Evolutionary conservation across 64 coral and sea anemone genomes (phyloP).

Genomic region (Pachyseris speciosa): DNA sequence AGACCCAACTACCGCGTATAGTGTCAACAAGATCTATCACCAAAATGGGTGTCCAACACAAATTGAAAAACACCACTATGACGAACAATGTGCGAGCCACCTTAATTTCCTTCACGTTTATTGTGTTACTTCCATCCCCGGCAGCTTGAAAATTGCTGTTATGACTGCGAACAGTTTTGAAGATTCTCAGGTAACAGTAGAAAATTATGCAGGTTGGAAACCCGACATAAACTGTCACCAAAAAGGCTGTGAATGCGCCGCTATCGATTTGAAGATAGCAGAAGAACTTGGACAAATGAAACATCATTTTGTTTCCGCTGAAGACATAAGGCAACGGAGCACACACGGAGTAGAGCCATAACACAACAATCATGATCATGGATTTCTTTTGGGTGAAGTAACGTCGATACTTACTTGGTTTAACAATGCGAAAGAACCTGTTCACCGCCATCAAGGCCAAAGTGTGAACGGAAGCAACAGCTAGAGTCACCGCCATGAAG

Average conservation of each 20-base stretch:
- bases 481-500: constrained; percentile 53
- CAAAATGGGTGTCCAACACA: constrained; percentile 64
- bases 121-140: too few species aligned
- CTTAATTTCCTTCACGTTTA: too few species aligned
- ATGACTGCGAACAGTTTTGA: too few species aligned
- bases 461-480: constrained; percentile 60
- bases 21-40: constrained; percentile 68
- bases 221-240: constrained; percentile 19
- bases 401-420: constrained; percentile 23
- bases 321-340: constrained; percentile 54
- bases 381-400: constrained; percentile 49
- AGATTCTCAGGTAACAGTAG: constrained; percentile 81
- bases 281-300: too few species aligned
- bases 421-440: constrained; percentile 67
- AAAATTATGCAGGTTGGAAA: constrained; percentile 60
- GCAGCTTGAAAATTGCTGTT: too few species aligned
- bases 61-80: constrained; percentile 57
- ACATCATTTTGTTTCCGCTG: constrained; percentile 63
- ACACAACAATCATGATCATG: constrained; percentile 27
- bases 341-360: constrained; percentile 40
- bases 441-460: constrained; percentile 72
- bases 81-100: constrained; percentile 71
- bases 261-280: too few species aligned
- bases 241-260: constrained; percentile 1
- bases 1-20: constrained; percentile 53